phyloP scores from a whole-genome alignment of 23 tunicate genomes.

The Oikopleura vanhoeffeni region DNA sequence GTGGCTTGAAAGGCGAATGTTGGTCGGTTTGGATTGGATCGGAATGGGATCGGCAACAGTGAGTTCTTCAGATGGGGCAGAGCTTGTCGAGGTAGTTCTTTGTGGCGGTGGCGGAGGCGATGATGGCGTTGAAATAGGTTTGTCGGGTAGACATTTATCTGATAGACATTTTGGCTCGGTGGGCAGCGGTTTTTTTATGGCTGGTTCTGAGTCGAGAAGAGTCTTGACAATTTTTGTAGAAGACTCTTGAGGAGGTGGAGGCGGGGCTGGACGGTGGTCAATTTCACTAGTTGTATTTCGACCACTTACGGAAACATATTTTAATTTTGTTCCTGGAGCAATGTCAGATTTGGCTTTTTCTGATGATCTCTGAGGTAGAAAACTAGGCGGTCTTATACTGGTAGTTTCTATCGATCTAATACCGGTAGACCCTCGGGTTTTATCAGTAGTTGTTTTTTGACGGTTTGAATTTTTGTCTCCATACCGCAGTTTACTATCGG shows the following conservation, averaged over 20 bases:
- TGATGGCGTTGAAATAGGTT: not conserved
- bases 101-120: not conserved
- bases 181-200: not conserved
- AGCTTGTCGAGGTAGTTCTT: slow-evolving; percentile 8
- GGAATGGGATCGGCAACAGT: not conserved
- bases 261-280: not conserved
- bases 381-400: not conserved
- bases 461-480: not conserved
- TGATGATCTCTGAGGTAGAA: not conserved
- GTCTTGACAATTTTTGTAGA: not conserved
- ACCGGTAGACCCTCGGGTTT: not conserved
- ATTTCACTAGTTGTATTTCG: not conserved
- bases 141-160: not conserved
- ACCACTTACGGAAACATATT: not conserved
- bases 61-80: not conserved
- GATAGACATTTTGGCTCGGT: not conserved
- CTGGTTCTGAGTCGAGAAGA: not conserved
- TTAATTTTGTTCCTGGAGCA: not conserved
- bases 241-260: not conserved
- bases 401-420: not conserved
- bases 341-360: not conserved
- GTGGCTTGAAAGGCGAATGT: not conserved
- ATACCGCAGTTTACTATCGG: not conserved
- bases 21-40: not conserved
- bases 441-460: not conserved